Conservation (phyloP, 2,888 invertebrate species). For the Sphecodes monilicornis region DNA sequence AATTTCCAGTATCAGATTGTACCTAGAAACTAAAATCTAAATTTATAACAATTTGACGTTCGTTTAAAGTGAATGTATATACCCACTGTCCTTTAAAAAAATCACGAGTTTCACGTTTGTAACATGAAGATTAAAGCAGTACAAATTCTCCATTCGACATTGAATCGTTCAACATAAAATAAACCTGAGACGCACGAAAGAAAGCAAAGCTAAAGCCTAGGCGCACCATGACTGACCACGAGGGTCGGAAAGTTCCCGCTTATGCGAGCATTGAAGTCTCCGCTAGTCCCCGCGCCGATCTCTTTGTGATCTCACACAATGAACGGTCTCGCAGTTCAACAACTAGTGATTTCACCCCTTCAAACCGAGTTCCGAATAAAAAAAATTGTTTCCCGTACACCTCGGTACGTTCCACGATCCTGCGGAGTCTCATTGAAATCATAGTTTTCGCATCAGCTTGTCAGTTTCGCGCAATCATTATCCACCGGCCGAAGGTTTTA, state of each 20-base stretch:
- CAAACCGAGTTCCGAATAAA: background rate
- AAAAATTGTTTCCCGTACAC: background rate
- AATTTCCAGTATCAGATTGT: too few species aligned
- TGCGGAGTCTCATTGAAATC: background rate
- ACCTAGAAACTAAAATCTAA: too few species aligned
- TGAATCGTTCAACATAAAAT: background rate
- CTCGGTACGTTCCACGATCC: background rate
- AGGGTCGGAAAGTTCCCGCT: background rate
- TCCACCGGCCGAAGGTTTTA: conserved; percentile 29
- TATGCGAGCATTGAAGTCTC: conserved; percentile 11
- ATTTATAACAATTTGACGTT: too few species aligned
- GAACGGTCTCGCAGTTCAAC: background rate
- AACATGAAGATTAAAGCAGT: too few species aligned
- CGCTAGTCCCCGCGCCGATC: background rate
- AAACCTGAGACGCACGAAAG: background rate
- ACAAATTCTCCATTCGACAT: background rate
- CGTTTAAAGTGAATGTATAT: too few species aligned
- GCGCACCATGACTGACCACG: background rate
- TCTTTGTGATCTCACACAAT: background rate
- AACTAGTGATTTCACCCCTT: background rate
- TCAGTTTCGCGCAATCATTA: conserved; percentile 31
- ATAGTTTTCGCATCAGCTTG: background rate
- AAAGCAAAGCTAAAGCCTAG: too few species aligned
- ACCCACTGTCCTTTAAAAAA: too few species aligned
- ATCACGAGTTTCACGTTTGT: too few species aligned